Percentiles rank a stretch among this genome's conserved stretches.
phyloP scores from a whole-genome alignment of 2,888 invertebrate genomes.

The Gymnosoma rotundatum region DNA sequence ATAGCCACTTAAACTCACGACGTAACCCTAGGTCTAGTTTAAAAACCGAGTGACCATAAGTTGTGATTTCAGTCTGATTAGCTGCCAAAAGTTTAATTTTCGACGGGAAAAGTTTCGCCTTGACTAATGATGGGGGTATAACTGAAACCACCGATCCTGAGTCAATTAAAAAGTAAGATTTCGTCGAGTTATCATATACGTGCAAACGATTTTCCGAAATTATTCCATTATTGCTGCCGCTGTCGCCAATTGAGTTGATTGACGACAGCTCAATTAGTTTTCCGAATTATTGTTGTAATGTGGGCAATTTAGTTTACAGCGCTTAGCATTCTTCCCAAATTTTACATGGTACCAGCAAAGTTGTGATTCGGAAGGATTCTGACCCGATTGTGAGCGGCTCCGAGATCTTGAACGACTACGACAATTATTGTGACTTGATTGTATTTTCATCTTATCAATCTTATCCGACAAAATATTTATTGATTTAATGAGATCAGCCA shows the following conservation, averaged over 20 bases:
- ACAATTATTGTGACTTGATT: background rate
- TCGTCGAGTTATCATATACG: constrained; percentile 28
- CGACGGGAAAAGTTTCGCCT: constrained; percentile 10
- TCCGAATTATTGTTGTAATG: background rate
- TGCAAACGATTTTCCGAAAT: constrained; percentile 18
- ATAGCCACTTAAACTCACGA: constrained; percentile 66
- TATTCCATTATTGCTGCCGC: background rate
- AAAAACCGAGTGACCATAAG: constrained; percentile 14
- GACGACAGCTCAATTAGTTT: too few relatives aligned
- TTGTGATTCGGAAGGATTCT: background rate
- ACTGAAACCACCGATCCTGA: constrained; percentile 59
- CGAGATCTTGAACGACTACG: background rate
- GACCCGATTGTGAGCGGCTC: background rate
- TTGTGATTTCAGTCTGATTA: constrained; percentile 63
- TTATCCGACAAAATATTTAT: constrained; percentile 7
- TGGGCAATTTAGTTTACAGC: constrained; percentile 18
- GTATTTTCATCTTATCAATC: constrained; percentile 14
- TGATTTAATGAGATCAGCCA: background rate
- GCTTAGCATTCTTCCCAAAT: constrained; percentile 31
- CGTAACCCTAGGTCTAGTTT: constrained; percentile 66
- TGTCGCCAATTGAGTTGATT: constrained; percentile 12
- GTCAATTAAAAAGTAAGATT: constrained; percentile 28
- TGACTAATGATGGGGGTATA: constrained; percentile 49
- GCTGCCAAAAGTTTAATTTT: constrained; percentile 67
- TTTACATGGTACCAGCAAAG: constrained; percentile 11